Evolutionary conservation across 1,140 invertebrate species (phyloP).

Genomic region (Bombus sylvicola): DNA sequence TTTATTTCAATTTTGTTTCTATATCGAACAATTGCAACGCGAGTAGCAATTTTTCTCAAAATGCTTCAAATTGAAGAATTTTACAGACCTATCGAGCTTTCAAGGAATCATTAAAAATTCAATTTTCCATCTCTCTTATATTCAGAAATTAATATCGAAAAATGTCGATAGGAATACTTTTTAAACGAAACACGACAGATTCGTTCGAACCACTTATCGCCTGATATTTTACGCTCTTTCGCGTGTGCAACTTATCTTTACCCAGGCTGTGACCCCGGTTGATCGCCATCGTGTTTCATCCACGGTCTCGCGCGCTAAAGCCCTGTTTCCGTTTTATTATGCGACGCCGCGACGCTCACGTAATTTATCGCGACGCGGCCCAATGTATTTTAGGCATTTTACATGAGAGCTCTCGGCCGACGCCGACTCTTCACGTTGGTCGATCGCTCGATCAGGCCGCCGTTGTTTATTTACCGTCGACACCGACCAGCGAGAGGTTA

Average conservation of each 20-base stretch:
- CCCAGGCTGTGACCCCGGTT: neutral
- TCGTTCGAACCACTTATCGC: neutral
- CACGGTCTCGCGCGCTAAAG: neutral
- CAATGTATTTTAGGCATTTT: slow-evolving; percentile 45
- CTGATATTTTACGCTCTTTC: neutral
- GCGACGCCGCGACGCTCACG: slow-evolving; percentile 4
- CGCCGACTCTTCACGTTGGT: slow-evolving; percentile 45
- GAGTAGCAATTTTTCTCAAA: neutral
- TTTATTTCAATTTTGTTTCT: too few species aligned
- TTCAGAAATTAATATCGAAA: too few species aligned
- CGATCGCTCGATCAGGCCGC: slow-evolving; percentile 50
- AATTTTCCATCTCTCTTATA: too few species aligned
- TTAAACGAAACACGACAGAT: neutral
- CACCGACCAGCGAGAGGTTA: slow-evolving; percentile 60
- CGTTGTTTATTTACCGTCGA: slow-evolving; percentile 64
- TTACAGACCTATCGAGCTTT: neutral
- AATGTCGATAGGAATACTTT: neutral
- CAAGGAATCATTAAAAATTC: neutral
- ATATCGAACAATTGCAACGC: too few species aligned
- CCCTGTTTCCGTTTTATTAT: slow-evolving; percentile 31
- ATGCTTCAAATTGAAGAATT: neutral
- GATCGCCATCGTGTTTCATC: slow-evolving; percentile 4
- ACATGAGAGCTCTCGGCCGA: slow-evolving; percentile 28
- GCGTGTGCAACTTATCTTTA: neutral
- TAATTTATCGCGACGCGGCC: slow-evolving; percentile 42